phyloP scores from a whole-genome alignment of 2,888 invertebrate genomes.

The Metacarcinus magister region DNA sequence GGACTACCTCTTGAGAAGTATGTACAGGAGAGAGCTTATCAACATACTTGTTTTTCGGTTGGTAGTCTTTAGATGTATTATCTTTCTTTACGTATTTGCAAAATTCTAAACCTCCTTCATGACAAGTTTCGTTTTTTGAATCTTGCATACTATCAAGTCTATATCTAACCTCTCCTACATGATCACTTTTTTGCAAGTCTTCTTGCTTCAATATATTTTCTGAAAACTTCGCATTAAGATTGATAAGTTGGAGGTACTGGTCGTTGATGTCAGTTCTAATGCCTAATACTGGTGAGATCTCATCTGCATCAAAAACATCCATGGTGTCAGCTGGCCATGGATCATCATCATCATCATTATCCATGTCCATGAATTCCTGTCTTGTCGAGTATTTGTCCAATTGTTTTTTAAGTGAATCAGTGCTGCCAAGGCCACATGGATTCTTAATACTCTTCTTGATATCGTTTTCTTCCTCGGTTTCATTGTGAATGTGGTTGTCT shows the following conservation, averaged over 20 bases:
- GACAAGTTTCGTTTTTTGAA: neutral
- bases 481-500: neutral
- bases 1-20: neutral
- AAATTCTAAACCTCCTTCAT: neutral
- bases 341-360: conserved; percentile 38
- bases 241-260: neutral
- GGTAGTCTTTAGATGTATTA: neutral
- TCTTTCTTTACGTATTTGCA: neutral
- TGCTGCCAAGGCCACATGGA: neutral
- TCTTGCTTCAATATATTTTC: neutral
- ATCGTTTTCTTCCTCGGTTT: neutral
- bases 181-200: neutral
- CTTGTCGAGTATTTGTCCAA: neutral
- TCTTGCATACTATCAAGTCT: neutral
- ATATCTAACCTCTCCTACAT: neutral
- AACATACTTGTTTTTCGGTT: neutral
- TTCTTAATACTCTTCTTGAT: neutral
- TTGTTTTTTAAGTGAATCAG: neutral
- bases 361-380: neutral
- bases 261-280: neutral
- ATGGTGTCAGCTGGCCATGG: neutral
- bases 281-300: neutral
- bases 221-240: neutral
- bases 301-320: neutral
- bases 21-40: neutral